phyloP scores from a whole-genome alignment of 2,888 invertebrate genomes.

The Apoda limacodes region DNA sequence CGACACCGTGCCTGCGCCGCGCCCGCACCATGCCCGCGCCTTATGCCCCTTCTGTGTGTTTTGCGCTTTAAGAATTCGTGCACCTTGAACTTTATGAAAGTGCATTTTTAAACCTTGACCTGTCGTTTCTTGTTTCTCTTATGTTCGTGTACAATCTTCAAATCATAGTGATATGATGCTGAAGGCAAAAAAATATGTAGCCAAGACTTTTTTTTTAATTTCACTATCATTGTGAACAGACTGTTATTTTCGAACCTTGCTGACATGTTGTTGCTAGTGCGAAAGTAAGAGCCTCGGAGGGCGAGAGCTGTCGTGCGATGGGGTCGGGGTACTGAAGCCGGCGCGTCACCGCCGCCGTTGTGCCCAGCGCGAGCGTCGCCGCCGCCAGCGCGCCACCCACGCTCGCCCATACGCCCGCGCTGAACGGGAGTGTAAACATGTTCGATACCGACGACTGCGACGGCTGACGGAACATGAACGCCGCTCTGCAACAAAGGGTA shows the following conservation, averaged over 20 bases:
- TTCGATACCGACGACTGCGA: conserved; percentile 71
- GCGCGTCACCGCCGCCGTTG: conserved; percentile 27
- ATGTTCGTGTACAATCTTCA: too few species aligned
- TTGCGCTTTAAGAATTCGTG: neutral
- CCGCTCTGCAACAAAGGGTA: conserved; percentile 41
- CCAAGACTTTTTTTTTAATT: too few species aligned
- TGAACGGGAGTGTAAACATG: conserved; percentile 72
- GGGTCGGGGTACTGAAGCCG: conserved; percentile 14
- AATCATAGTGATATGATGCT: too few species aligned
- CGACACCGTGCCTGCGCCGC: too few species aligned
- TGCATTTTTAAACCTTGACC: too few species aligned
- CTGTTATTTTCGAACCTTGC: too few species aligned
- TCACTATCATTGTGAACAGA: too few species aligned
- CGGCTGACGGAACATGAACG: conserved; percentile 73
- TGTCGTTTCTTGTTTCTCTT: too few species aligned
- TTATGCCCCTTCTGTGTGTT: neutral
- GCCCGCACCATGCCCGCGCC: too few species aligned
- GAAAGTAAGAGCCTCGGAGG: conserved; percentile 62
- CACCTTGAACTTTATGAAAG: neutral
- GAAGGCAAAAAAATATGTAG: too few species aligned
- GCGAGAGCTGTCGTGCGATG: conserved; percentile 26
- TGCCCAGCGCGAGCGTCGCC: conserved; percentile 24
- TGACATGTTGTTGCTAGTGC: conserved; percentile 71
- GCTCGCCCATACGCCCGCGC: conserved; percentile 66
- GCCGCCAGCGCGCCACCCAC: conserved; percentile 24